Percentiles rank a stretch among this genome's conserved stretches.
phyloP scores from a whole-genome alignment of 1,140 invertebrate genomes.

The Elysia chlorotica region DNA sequence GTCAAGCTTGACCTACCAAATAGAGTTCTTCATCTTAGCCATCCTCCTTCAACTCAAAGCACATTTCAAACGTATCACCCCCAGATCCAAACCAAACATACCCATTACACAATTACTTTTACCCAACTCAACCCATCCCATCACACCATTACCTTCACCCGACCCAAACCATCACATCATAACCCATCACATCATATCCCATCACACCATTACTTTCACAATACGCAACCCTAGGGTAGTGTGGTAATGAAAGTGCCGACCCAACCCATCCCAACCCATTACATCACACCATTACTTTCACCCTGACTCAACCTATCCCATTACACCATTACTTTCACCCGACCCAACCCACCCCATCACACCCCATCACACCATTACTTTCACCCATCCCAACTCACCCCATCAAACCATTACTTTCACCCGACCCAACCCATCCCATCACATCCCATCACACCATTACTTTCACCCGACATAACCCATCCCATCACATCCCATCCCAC shows the following conservation, averaged over 20 bases:
- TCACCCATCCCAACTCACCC: not conserved
- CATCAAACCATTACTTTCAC: not conserved
- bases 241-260: too few relatives aligned
- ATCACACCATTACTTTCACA: too few relatives aligned
- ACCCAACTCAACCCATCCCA: not conserved
- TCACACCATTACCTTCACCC: not conserved
- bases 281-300: too few relatives aligned
- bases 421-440: not conserved
- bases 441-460: too few relatives aligned
- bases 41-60: not conserved
- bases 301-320: too few relatives aligned
- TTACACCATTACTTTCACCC: too few relatives aligned
- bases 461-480: too few relatives aligned
- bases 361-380: not conserved
- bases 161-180: not conserved
- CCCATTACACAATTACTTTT: not conserved
- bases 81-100: too few relatives aligned
- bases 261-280: too few relatives aligned
- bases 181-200: not conserved
- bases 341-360: too few relatives aligned
- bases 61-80: not conserved
- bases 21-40: not conserved
- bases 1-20: constrained; percentile 4
- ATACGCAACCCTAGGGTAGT: too few relatives aligned
- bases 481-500: not conserved